phyloP scores from a whole-genome alignment of 2,113 vertebrate genomes.

The Vidua macroura region DNA sequence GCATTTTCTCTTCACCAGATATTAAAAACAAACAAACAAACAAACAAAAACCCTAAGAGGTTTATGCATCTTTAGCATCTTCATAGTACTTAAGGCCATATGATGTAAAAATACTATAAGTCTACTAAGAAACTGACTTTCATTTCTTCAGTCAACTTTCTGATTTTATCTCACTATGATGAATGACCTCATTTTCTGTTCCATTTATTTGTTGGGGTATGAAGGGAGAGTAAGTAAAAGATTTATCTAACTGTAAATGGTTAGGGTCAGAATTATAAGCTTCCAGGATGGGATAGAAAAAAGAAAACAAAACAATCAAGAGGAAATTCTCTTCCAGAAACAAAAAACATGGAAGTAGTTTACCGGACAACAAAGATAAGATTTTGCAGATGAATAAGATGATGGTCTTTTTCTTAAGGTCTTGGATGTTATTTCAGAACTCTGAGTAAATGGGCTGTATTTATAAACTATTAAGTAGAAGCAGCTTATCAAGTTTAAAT shows the following conservation, averaged over 20 bases:
- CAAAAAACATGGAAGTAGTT: background rate
- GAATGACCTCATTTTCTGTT: slow-evolving; percentile 10
- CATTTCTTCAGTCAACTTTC: background rate
- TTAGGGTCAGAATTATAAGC: background rate
- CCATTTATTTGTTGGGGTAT: background rate
- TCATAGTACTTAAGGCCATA: background rate
- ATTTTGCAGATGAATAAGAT: background rate
- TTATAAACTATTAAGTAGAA: background rate
- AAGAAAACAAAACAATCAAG: background rate
- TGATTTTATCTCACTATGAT: background rate
- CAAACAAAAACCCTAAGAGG: too few species aligned
- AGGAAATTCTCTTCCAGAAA: background rate
- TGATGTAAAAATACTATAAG: background rate
- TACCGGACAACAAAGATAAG: background rate
- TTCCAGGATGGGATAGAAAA: background rate
- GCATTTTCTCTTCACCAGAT: background rate
- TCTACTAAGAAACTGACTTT: background rate
- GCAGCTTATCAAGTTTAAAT: background rate
- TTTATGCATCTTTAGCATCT: background rate
- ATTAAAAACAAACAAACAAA: background rate
- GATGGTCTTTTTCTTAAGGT: background rate
- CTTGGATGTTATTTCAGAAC: background rate
- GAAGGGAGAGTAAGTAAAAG: background rate
- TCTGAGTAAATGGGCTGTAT: background rate
- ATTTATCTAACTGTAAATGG: background rate